Evolutionary conservation across 2,113 vertebrate genomes (phyloP).

Genomic region (Corythoichthys haematopterus): DNA sequence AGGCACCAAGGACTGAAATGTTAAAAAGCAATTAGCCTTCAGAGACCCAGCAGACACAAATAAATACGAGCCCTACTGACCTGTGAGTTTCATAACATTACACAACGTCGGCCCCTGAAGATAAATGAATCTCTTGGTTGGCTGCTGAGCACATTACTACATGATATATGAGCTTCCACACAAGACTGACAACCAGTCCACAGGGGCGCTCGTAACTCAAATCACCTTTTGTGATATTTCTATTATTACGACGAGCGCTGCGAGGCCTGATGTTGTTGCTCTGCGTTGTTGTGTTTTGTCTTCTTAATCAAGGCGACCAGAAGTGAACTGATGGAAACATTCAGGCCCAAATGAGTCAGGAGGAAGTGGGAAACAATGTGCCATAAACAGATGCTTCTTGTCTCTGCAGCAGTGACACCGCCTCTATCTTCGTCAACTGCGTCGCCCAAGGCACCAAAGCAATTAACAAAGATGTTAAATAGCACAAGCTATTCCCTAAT

Average conservation of each 20-base stretch:
- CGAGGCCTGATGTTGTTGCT: slow-evolving; percentile 33
- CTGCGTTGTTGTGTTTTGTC: slow-evolving; percentile 70
- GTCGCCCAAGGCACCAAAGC: slow-evolving; percentile 24
- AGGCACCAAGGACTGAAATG: background rate
- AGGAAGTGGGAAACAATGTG: slow-evolving; percentile 75
- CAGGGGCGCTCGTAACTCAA: slow-evolving; percentile 22
- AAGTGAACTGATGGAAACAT: slow-evolving; percentile 71
- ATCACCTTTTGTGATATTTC: slow-evolving; percentile 19
- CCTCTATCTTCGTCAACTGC: slow-evolving; percentile 46
- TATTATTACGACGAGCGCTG: slow-evolving; percentile 4
- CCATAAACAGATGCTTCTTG: slow-evolving; percentile 47
- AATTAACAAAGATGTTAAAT: background rate
- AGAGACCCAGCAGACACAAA: background rate
- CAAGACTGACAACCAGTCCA: slow-evolving; percentile 19
- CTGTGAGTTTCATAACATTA: slow-evolving; percentile 3
- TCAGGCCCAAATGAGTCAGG: slow-evolving; percentile 57
- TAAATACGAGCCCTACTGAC: slow-evolving; percentile 4
- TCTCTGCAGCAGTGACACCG: slow-evolving; percentile 28
- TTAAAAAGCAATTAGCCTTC: background rate
- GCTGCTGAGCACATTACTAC: slow-evolving; percentile 5
- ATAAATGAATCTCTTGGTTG: background rate
- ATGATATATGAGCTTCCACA: slow-evolving; percentile 20
- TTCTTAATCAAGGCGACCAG: slow-evolving; percentile 74
- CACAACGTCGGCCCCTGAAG: slow-evolving; percentile 2
- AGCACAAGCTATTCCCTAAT: background rate